These are phyloP conservation scores for Notothenia rossii DNA, from an alignment of 2,113 vertebrate genomes.

Conservation along the genomic window DNA sequence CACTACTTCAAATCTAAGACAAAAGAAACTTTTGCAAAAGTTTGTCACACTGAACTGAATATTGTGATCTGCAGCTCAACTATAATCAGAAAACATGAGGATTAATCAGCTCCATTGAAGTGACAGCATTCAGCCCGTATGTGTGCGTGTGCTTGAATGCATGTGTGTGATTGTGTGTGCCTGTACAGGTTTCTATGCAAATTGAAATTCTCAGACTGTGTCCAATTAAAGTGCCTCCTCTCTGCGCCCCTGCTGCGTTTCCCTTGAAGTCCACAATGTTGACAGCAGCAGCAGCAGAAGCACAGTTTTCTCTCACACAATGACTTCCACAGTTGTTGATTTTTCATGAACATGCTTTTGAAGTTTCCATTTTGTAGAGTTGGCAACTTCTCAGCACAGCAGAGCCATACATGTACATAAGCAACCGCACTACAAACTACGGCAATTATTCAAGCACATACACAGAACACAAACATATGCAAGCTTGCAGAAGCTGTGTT, in stretches of 20 bases:
- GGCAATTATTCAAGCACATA: conserved; percentile 11
- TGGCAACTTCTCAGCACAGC: conserved; percentile 40
- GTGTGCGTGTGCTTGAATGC: neutral
- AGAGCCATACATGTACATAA: neutral
- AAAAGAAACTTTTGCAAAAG: neutral
- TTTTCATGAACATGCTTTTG: conserved; percentile 42
- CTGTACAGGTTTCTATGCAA: conserved; percentile 41
- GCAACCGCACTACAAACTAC: neutral
- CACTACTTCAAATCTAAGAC: neutral
- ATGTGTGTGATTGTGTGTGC: neutral
- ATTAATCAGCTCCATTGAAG: conserved; percentile 14
- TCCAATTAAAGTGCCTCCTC: conserved; percentile 62
- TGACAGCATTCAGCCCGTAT: conserved; percentile 10
- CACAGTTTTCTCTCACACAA: conserved; percentile 34
- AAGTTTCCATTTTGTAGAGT: conserved; percentile 54
- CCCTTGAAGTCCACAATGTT: conserved; percentile 59
- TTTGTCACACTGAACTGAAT: neutral
- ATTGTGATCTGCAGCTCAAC: conserved; percentile 20
- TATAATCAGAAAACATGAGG: conserved; percentile 28
- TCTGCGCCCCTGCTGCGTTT: conserved; percentile 48
- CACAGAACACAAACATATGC: conserved; percentile 20
- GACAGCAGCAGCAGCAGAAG: conserved; percentile 41
- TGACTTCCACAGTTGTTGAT: conserved; percentile 48
- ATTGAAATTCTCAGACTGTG: conserved; percentile 34
- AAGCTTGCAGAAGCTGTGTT: neutral